Evolutionary conservation across 1,140 invertebrate genomes (phyloP).

Genomic region (Lutraria rhynchaena): DNA sequence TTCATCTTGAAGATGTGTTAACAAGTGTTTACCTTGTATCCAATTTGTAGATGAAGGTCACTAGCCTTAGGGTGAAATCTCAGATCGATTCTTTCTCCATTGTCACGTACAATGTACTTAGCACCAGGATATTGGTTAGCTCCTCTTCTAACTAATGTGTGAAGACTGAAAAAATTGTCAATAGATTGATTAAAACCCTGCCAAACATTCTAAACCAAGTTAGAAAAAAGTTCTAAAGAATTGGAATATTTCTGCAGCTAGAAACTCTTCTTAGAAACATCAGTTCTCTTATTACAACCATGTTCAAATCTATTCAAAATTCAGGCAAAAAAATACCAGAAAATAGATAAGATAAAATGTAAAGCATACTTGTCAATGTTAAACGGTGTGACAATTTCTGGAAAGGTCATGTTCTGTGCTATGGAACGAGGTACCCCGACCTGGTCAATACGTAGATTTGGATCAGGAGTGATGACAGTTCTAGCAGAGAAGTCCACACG

Average conservation of each 20-base stretch:
- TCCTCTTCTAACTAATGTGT: conserved; percentile 96
- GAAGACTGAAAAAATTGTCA: conserved; percentile 93
- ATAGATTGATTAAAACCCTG: too few relatives aligned
- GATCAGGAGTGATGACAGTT: conserved; percentile 99
- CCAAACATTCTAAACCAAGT: too few relatives aligned
- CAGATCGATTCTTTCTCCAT: conserved; percentile 99
- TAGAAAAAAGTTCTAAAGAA: too few relatives aligned
- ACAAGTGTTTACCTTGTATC: conserved; percentile 93
- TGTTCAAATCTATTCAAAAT: too few relatives aligned
- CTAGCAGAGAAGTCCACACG: conserved; percentile 99
- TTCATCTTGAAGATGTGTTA: too few relatives aligned
- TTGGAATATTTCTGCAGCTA: too few relatives aligned
- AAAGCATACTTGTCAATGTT: conserved; percentile 93
- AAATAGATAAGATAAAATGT: too few relatives aligned
- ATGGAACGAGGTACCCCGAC: conserved; percentile 99
- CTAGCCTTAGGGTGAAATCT: conserved; percentile 99
- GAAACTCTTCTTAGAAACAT: too few relatives aligned
- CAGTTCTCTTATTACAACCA: too few relatives aligned
- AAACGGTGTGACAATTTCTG: conserved; percentile 99
- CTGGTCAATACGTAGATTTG: conserved; percentile 97
- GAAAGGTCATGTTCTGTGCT: conserved; percentile 99
- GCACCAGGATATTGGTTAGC: conserved; percentile 99
- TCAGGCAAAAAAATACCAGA: too few relatives aligned
- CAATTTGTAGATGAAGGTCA: conserved; percentile 99
- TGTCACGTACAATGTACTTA: conserved; percentile 99